These are phyloP conservation scores for Phlogophora meticulosa DNA, from an alignment of 2,888 invertebrate genomes.

Conservation along the genomic window DNA sequence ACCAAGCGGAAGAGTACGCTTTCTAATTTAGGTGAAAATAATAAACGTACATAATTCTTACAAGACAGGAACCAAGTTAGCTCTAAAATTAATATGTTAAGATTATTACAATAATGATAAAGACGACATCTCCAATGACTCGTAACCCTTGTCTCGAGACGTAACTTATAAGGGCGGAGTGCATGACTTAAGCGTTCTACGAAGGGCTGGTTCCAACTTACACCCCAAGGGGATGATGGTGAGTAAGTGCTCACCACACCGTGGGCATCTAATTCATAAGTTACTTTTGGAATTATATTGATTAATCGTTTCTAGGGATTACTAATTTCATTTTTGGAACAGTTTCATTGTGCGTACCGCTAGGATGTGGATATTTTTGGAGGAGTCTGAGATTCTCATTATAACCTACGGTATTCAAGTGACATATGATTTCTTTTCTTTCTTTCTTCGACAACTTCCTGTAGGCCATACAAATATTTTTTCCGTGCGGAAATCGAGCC, in stretches of 20 bases:
- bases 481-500: too few species aligned
- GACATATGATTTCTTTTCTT: too few species aligned
- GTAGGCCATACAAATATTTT: too few species aligned
- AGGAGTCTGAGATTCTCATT: not conserved
- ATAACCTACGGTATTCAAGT: too few species aligned
- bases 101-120: slow-evolving; percentile 29
- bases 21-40: too few species aligned
- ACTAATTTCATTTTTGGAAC: not conserved
- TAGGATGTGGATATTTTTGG: not conserved
- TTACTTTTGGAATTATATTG: slow-evolving; percentile 32
- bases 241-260: slow-evolving; percentile 44
- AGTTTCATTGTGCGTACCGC: too few species aligned
- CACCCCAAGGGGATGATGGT: slow-evolving; percentile 26
- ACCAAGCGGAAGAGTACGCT: too few species aligned
- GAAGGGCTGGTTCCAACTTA: slow-evolving; percentile 50
- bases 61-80: not conserved
- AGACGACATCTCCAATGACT: slow-evolving; percentile 33
- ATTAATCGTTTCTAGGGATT: not conserved
- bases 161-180: slow-evolving; percentile 29
- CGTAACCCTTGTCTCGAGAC: slow-evolving; percentile 29
- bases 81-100: slow-evolving; percentile 12
- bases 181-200: slow-evolving; percentile 50
- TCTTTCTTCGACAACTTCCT: too few species aligned
- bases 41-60: not conserved
- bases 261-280: slow-evolving; percentile 44